Evolutionary conservation across 2,888 invertebrate species (phyloP).

Genomic region (Thelaira solivaga): DNA sequence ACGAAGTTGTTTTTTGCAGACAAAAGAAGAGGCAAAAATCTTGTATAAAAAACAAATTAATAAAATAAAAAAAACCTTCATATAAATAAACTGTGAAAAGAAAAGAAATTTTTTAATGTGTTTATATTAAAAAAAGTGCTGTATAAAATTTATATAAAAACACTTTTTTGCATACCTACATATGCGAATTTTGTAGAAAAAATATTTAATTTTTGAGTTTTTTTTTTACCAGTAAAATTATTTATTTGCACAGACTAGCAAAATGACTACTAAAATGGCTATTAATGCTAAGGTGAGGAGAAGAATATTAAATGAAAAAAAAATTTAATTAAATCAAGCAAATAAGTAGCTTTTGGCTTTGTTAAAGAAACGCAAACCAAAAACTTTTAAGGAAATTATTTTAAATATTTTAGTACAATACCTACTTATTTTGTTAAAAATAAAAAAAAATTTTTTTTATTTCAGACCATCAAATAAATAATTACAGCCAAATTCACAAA

Average conservation of each 20-base stretch:
- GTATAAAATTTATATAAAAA: neutral
- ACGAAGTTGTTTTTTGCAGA: constrained; percentile 23
- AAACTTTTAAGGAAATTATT: too few relatives aligned
- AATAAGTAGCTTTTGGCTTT: too few relatives aligned
- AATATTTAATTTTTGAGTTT: neutral
- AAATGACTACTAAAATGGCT: constrained; percentile 74
- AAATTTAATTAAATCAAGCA: too few relatives aligned
- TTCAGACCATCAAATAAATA: too few relatives aligned
- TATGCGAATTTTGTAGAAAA: constrained; percentile 31
- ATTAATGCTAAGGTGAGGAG: constrained; percentile 72
- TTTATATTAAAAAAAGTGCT: neutral
- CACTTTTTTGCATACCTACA: neutral
- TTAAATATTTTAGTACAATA: too few relatives aligned
- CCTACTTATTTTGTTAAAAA: too few relatives aligned
- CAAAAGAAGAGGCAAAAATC: neutral
- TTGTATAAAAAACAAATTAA: neutral
- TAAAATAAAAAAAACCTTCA: constrained; percentile 2
- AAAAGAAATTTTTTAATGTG: constrained; percentile 1
- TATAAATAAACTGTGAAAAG: constrained; percentile 6
- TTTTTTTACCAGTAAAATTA: constrained; percentile 5
- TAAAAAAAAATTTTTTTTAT: too few relatives aligned
- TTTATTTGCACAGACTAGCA: neutral
- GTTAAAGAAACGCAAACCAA: too few relatives aligned
- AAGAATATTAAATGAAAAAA: too few relatives aligned
- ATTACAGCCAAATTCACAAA: too few relatives aligned